Percentiles rank a stretch among this genome's conserved stretches.
Evolutionary conservation across 2,888 invertebrate species (phyloP).

Genomic region (Nephrotoma appendiculata): DNA sequence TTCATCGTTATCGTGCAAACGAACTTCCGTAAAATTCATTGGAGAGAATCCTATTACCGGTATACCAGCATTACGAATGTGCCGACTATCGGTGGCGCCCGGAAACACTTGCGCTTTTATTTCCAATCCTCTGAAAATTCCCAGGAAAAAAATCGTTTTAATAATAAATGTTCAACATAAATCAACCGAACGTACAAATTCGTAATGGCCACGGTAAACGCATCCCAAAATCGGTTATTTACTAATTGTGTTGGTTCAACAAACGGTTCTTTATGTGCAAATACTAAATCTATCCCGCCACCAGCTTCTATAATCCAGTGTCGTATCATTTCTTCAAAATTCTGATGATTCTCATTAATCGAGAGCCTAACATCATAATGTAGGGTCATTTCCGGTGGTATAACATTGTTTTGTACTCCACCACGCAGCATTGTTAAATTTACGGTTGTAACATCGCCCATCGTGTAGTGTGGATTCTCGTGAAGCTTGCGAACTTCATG

Average conservation of each 20-base stretch:
- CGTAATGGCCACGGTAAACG: slow-evolving; percentile 48
- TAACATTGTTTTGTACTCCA: slow-evolving; percentile 68
- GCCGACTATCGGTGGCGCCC: slow-evolving; percentile 66
- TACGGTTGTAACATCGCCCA: slow-evolving; percentile 61
- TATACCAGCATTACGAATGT: slow-evolving; percentile 51
- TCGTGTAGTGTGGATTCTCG: slow-evolving; percentile 31
- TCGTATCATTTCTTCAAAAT: slow-evolving; percentile 40
- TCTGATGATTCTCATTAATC: slow-evolving; percentile 37
- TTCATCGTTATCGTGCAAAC: slow-evolving; percentile 87
- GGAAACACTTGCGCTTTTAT: slow-evolving; percentile 47
- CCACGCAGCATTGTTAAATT: slow-evolving; percentile 58
- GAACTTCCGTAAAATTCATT: slow-evolving; percentile 67
- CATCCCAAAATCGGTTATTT: slow-evolving; percentile 55
- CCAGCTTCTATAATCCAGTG: slow-evolving; percentile 57
- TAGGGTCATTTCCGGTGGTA: slow-evolving; percentile 54
- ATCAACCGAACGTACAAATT: slow-evolving; percentile 36
- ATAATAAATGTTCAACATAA: not conserved
- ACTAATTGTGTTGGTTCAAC: slow-evolving; percentile 49
- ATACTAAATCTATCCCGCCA: slow-evolving; percentile 49
- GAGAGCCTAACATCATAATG: slow-evolving; percentile 51
- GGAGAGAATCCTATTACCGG: slow-evolving; percentile 87
- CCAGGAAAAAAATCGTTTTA: not conserved
- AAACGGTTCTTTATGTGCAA: slow-evolving; percentile 45
- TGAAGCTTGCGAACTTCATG: slow-evolving; percentile 40
- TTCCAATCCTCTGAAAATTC: slow-evolving; percentile 28